Evolutionary conservation across 2,888 invertebrate genomes (phyloP), one percentile per base, ranked within the genome.

Genomic region (Gari tellinella): DNA sequence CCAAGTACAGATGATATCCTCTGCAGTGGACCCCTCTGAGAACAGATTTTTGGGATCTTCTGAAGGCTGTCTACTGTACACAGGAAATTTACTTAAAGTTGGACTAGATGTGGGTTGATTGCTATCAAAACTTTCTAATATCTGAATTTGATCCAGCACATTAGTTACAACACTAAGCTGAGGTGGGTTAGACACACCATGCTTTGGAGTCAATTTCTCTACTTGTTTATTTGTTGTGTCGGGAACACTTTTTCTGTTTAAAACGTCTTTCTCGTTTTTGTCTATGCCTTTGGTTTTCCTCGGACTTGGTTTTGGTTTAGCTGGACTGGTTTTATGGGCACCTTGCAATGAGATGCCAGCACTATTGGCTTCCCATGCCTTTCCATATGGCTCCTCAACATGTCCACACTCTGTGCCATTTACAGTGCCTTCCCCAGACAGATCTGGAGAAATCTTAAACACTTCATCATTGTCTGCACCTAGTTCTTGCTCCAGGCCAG

Each of bases 1-100:
- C 56, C 90, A 90, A 63, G 90, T 86, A 10, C 88, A 89, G 38
- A 93, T 91, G 26, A 93, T 83, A 72, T 93, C 92, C 74, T 92
- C 92, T 3, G 92, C 92, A 12, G 92, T 93, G 0, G 91, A 88
- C 1, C 88, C 86, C 57, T 91, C 91, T 3, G 86, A 88, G 64
- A 81, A 74, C 14, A 62, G 40, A 14, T 79, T 66, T 21, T 65
- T 72, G 15, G 52, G 45, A 31, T 74, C 77, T 5, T 65, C 60
- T 7, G 63, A 56, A 26, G 65, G 56, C 26, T 72, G 74, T 37
- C 68, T 80, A 37, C 70, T 69, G 70, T 84, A 76, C 25, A 88
- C 87, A 43, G 89, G 89, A 60, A 88, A 88, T 49, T 87, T 87
- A 19, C 74, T 79, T 8, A 87, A 67, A 3, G 82, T 77, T 19